Base-by-base conservation (phyloP, 2,797 vertebrate genomes). In the Melanogrammus aeglefinus region DNA sequence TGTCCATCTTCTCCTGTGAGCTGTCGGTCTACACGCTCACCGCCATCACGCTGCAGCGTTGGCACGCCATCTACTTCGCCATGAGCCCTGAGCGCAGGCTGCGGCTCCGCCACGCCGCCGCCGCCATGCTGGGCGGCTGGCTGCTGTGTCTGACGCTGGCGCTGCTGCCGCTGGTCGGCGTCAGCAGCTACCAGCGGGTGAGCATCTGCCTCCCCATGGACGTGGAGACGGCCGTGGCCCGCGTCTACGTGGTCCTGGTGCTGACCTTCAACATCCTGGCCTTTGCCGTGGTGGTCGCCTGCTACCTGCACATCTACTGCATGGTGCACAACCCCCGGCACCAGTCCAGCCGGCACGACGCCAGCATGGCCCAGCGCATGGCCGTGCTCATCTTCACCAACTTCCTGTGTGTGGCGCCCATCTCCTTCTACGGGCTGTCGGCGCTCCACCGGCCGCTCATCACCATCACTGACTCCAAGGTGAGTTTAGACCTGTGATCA, bases 171-270 rank as follows among this genome's bases (percentile, higher is more conserved):
- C 84, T 97, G 79, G 5, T 94, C 10, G 96, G 96, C 0, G 80
- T 97, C 75, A 97, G 95, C 91, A 96, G 95, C 83, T 97, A 97
- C 39, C 90, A 93, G 85, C 96, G 94, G 90, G 96, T 97, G 75
- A 97, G 96, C 83, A 95, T 97, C 90, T 97, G 96, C 82, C 85
- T 97, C 77, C 96, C 96, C 0, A 96, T 97, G 96, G 96, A 97
- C 86, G 96, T 93, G 0, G 94, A 95, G 81, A 94, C 93, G 0
- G 75, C 88, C 0, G 86, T 90, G 9, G 94, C 95, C 6, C 91
- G 91, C 81, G 89, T 90, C 3, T 97, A 96, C 0, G 88, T 97
- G 13, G 86, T 95, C 57, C 91, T 92, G 0, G 75, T 97, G 51
- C 88, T 97, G 63, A 75, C 92, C 57, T 81, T 94, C 21, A 96